phyloP scores from a whole-genome alignment of 2,113 vertebrate genomes.

The Protobothrops mucrosquamatus region DNA sequence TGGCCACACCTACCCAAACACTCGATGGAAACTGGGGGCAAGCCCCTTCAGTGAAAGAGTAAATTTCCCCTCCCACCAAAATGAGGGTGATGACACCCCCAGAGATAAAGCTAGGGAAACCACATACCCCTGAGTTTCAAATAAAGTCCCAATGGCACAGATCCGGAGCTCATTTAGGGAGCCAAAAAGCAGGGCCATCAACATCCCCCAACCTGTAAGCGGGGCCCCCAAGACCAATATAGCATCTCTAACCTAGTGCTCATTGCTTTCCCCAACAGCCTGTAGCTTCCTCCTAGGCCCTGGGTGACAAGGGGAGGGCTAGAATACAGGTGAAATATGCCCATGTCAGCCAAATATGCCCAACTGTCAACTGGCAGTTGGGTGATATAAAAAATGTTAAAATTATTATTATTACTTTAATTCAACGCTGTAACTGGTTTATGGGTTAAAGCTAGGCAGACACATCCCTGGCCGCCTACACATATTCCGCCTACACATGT shows the following conservation, averaged over 20 bases:
- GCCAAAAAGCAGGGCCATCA: neutral
- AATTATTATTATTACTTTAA: neutral
- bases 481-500: neutral
- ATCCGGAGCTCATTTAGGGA: neutral
- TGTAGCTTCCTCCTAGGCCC: neutral
- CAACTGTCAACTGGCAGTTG: neutral
- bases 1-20: neutral
- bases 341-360: neutral
- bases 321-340: neutral
- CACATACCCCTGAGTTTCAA: neutral
- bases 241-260: neutral
- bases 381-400: neutral
- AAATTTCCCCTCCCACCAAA: neutral
- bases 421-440: neutral
- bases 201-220: neutral
- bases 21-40: neutral
- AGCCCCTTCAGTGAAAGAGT: neutral
- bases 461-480: neutral
- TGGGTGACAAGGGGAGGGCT: neutral
- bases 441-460: neutral
- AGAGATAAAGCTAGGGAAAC: neutral
- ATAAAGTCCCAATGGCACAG: neutral
- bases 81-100: neutral
- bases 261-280: neutral
- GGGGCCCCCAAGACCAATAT: neutral